Evolutionary conservation across 2,113 vertebrate genomes (phyloP), one percentile per base, ranked within the genome.

Genomic region (Scophthalmus maximus): DNA sequence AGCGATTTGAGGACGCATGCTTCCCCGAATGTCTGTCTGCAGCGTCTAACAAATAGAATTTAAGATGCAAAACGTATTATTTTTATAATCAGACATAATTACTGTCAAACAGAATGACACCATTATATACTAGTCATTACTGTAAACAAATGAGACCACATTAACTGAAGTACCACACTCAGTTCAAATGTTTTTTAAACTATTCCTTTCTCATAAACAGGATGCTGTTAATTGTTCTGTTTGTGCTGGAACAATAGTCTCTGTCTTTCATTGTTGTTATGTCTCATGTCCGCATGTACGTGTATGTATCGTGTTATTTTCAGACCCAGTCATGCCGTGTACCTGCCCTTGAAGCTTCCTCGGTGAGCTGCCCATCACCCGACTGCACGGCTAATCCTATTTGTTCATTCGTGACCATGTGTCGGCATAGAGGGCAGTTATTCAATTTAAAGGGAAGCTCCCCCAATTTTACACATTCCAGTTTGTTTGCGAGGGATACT

Each of bases 171-270:
- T 9, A 18, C 5, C 46, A 40, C 30, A 25, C 18, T 76, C 61
- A 2, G 22, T 62, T 57, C 2, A 38, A 53, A 62, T 72, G 30
- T 1, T 65, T 1, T 65, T 56, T 55, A 57, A 56, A 51, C 12
- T 55, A 22, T 55, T 50, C 67, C 10, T 59, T 18, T 55, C 51
- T 30, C 27, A 68, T 40, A 81, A 82, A 84, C 87, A 88, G 79
- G 73, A 82, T 76, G 70, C 51, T 69, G 73, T 22, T 78, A 75
- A 82, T 77, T 86, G 53, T n/a, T 61, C 68, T 76, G 47, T 81
- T 78, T 82, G 56, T 71, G 53, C 30, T 38, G 5, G 42, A 70
- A 75, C 69, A 78, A 74, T 49, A 42, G 27, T 12, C 4, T 17
- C 56, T 62, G 38, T 52, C 26, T 40, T 12, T 22, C n/a, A n/a